These are phyloP conservation scores for Vicugna pacos DNA, from an alignment of 2,113 vertebrate species.

Conservation along the genomic window DNA sequence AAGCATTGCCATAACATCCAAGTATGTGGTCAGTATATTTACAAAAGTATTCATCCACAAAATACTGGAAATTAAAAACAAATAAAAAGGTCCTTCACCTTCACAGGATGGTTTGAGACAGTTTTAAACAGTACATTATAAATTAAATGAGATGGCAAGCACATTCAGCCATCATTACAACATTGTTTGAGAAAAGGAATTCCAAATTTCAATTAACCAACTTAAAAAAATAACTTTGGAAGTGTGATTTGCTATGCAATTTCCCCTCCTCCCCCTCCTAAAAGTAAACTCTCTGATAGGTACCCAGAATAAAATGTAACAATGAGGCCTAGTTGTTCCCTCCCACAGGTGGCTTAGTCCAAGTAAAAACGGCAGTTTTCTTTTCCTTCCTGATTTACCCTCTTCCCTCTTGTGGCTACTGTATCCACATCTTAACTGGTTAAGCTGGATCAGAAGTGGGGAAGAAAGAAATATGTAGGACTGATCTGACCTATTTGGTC, in stretches of 20 bases:
- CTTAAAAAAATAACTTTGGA: conserved; percentile 38
- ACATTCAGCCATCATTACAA: background rate
- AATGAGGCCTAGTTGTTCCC: background rate
- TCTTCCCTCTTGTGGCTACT: conserved; percentile 5
- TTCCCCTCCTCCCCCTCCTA: background rate
- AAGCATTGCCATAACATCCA: background rate
- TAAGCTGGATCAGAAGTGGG: conserved; percentile 40
- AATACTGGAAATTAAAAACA: background rate
- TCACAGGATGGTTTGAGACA: background rate
- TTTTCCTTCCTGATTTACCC: background rate
- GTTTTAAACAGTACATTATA: conserved; percentile 11
- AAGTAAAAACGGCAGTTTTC: conserved; percentile 41
- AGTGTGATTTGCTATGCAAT: background rate
- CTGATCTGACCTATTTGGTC: background rate
- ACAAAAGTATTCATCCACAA: background rate
- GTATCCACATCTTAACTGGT: background rate
- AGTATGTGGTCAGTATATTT: background rate
- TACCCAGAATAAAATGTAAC: conserved; percentile 34
- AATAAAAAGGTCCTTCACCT: background rate
- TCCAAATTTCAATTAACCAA: conserved; percentile 33
- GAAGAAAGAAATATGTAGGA: conserved; percentile 38
- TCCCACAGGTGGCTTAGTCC: background rate
- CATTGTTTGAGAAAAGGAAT: conserved; percentile 21
- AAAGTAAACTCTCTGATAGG: background rate
- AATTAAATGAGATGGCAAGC: background rate